These are phyloP conservation scores for Triplophysa yarkandensis DNA, from an alignment of 2,797 vertebrate species.

Conservation along the genomic window DNA sequence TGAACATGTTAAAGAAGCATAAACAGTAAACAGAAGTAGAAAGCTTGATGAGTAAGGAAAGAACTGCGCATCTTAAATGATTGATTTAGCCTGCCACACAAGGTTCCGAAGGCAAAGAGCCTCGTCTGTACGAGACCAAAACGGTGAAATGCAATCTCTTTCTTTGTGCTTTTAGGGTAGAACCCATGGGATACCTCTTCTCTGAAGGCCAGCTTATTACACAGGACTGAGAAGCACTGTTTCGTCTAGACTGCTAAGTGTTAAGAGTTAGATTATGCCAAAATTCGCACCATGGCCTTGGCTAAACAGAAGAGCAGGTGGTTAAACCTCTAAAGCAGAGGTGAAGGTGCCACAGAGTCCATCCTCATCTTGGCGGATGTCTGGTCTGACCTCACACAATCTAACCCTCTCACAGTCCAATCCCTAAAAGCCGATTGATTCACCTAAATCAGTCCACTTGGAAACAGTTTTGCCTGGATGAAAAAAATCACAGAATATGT, in stretches of 20 bases:
- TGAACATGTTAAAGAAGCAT: neutral
- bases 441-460: neutral
- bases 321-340: slow-evolving; percentile 18
- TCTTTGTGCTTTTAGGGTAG: slow-evolving; percentile 19
- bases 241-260: slow-evolving; percentile 12
- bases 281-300: slow-evolving; percentile 28
- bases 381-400: slow-evolving; percentile 7
- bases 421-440: neutral
- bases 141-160: neutral
- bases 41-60: neutral
- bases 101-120: slow-evolving; percentile 18
- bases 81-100: slow-evolving; percentile 26
- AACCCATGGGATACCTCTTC: slow-evolving; percentile 32
- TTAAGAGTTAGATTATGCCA: slow-evolving; percentile 32
- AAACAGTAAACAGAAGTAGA: neutral
- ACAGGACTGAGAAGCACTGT: slow-evolving; percentile 32
- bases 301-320: slow-evolving; percentile 22
- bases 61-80: slow-evolving; percentile 29
- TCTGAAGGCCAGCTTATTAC: slow-evolving; percentile 48
- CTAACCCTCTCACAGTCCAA: neutral
- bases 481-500: slow-evolving; percentile 2
- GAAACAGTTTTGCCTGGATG: neutral
- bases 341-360: slow-evolving; percentile 16
- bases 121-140: neutral
- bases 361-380: neutral